phyloP scores from a whole-genome alignment of 2,113 vertebrate genomes.

The Myotis davidii region DNA sequence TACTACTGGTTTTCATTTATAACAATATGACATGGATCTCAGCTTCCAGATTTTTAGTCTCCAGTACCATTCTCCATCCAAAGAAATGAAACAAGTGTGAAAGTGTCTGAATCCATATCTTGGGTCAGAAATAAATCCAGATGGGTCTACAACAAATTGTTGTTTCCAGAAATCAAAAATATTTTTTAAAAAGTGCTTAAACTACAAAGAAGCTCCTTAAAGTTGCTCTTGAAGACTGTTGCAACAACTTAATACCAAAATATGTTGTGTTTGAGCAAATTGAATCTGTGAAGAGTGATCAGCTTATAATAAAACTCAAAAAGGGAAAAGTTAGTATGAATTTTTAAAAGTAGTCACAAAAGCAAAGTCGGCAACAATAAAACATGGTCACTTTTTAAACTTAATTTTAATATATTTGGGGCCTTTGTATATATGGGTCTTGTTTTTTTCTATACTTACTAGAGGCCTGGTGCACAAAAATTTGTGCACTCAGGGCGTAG shows the following conservation, averaged over 20 bases:
- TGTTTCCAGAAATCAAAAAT: slow-evolving; percentile 23
- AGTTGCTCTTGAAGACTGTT: background rate
- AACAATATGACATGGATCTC: background rate
- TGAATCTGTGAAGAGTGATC: background rate
- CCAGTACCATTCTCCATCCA: background rate
- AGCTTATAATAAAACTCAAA: background rate
- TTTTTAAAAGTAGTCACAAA: background rate
- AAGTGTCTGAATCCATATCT: background rate
- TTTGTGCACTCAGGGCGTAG: no score
- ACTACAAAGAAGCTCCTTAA: background rate
- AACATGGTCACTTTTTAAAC: background rate
- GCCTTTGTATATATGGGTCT: background rate
- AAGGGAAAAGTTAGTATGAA: background rate
- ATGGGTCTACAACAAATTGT: background rate
- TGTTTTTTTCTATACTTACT: background rate
- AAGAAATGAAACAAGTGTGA: background rate
- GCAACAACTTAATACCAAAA: background rate
- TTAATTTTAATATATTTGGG: background rate
- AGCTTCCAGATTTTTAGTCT: background rate
- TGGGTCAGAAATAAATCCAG: background rate
- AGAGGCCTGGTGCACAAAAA: no score
- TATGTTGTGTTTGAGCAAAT: background rate
- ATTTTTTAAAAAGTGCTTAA: background rate
- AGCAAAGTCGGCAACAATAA: background rate
- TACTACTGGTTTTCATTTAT: background rate